Evolutionary conservation across 2,113 vertebrate species (phyloP).

Genomic region (Datnioides undecimradiatus): DNA sequence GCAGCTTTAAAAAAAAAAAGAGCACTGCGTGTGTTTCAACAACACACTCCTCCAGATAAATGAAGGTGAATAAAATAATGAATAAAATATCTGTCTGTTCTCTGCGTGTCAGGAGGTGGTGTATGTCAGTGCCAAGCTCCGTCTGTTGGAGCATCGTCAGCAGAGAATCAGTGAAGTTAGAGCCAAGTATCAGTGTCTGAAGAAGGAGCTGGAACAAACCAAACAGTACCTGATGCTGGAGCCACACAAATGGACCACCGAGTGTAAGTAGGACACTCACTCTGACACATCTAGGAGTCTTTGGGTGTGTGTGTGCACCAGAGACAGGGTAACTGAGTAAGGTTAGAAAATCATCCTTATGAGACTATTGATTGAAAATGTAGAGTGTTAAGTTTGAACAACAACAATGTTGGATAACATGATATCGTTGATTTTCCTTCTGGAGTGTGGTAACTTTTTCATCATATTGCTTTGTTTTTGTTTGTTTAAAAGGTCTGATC

Average conservation of each 20-base stretch:
- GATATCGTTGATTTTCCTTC: no score
- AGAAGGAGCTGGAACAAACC: conserved; percentile 95
- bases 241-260: conserved; percentile 95
- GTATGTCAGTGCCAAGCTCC: conserved; percentile 91
- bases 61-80: conserved; percentile 48
- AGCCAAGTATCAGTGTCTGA: conserved; percentile 95
- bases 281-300: conserved; percentile 1
- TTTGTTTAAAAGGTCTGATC: no score
- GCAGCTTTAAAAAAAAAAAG: conserved; percentile 21
- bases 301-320: neutral
- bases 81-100: conserved; percentile 24
- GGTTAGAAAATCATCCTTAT: neutral
- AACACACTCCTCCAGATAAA: conserved; percentile 19
- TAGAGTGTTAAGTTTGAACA: no score
- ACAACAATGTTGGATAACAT: no score
- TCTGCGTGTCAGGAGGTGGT: conserved; percentile 85
- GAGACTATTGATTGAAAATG: neutral
- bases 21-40: conserved; percentile 31
- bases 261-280: conserved; percentile 88
- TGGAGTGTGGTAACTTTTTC: no score
- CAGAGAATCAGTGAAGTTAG: conserved; percentile 95
- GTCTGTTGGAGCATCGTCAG: conserved; percentile 93
- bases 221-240: conserved; percentile 98
- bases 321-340: neutral
- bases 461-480: no score